These are phyloP conservation scores for Spea multiplicata DNA, from an alignment of 2,113 vertebrate genomes.

Conservation along the genomic window DNA sequence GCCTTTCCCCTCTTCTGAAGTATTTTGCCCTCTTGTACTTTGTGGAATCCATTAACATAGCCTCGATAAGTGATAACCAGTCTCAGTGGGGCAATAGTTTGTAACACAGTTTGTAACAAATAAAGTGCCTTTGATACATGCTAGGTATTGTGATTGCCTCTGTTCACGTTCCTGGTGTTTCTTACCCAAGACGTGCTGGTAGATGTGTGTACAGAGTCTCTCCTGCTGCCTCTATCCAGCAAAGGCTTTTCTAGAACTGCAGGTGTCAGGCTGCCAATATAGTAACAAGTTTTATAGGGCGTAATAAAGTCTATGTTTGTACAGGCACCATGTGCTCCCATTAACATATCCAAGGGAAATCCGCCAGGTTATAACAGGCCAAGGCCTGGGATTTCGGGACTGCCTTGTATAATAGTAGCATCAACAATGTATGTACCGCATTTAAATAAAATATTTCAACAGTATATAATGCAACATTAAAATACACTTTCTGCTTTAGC, in stretches of 20 bases:
- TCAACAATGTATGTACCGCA: constrained; percentile 26
- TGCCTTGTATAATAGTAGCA: constrained; percentile 28
- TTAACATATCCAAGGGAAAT: constrained; percentile 47
- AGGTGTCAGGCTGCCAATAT: constrained; percentile 48
- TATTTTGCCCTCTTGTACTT: not conserved
- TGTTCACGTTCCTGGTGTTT: constrained; percentile 6
- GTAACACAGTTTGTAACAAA: constrained; percentile 19
- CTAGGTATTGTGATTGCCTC: constrained; percentile 15
- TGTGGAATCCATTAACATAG: not conserved
- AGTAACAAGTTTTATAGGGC: constrained; percentile 45
- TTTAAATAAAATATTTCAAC: constrained; percentile 19
- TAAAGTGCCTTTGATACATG: constrained; percentile 18
- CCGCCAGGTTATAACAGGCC: constrained; percentile 44
- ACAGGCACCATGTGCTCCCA: constrained; percentile 44
- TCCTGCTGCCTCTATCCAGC: constrained; percentile 12
- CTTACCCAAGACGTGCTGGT: constrained; percentile 14
- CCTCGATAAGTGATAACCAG: constrained; percentile 6
- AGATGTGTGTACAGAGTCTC: constrained; percentile 22
- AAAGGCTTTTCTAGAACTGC: constrained; percentile 44
- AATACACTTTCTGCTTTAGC: too few species aligned
- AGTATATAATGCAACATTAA: too few species aligned
- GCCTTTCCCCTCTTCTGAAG: not conserved
- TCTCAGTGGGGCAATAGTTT: constrained; percentile 16
- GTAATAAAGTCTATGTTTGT: constrained; percentile 45
- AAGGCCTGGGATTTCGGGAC: constrained; percentile 30